Evolutionary conservation across 2,797 vertebrate genomes (phyloP), one percentile per base, ranked within the genome.

Genomic region (Cossypha heuglini): DNA sequence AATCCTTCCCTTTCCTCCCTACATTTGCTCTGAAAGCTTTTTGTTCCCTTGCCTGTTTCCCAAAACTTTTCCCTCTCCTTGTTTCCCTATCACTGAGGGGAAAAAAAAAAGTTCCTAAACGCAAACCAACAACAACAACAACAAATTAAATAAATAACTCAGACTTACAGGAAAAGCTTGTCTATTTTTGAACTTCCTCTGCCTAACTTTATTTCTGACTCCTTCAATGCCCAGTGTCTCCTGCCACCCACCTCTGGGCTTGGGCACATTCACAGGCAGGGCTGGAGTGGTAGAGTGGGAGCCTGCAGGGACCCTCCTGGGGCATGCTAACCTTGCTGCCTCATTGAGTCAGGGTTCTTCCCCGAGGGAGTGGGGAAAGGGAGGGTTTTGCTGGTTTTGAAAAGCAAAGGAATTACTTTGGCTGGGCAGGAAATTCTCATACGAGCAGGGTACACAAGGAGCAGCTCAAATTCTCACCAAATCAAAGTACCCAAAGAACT

Each of bases 111-210:
- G 58, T 57, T 69, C 33, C 11, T 64, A 91, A 91, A 92, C 0
- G 1, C 42, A 93, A 91, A 94, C 9, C 31, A 35, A 6, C 37
- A 78, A 22, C 80, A 78, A 22, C 42, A 42, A 42, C 80, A 85
- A 26, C 4, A 4, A 92, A 94, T 72, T 78, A 89, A 92, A 79
- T 79, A 94, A 93, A 78, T 69, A 90, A 81, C 51, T 25, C 94
- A 92, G 87, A 79, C 75, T 93, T 92, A 95, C 83, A 94, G 95
- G 97, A 97, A 96, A 94, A 94, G 58, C 66, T 48, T 4, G 1
- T 75, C 81, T 96, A 97, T 97, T 97, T 96, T 93, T 93, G 86
- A 86, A 96, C 91, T 97, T 97, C 95, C 95, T 95, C 64, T 96
- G 82, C 69, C 57, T 55, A 48, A 52, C 68, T 88, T 69, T 80